phyloP scores from a whole-genome alignment of 2,888 invertebrate species.

The Notodonta dromedarius region DNA sequence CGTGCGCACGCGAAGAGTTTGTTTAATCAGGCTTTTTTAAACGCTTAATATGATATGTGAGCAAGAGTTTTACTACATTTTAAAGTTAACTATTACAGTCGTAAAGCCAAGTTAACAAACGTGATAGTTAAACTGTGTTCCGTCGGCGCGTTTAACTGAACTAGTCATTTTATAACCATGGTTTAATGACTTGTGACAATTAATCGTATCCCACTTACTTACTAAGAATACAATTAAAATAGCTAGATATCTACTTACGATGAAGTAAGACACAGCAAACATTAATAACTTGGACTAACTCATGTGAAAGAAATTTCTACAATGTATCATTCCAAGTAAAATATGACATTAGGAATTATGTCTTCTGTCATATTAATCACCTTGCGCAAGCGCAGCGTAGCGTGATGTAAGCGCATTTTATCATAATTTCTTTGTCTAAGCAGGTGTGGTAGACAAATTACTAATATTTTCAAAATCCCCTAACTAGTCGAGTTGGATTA shows the following conservation, averaged over 20 bases:
- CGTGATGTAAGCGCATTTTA: background rate
- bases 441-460: background rate
- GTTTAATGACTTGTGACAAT: no score
- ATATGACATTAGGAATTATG: background rate
- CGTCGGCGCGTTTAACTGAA: background rate
- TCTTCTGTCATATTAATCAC: background rate
- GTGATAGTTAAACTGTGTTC: no score
- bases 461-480: background rate
- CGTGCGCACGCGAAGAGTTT: constrained; percentile 14
- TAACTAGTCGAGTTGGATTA: no score
- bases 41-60: background rate
- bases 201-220: no score
- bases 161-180: background rate
- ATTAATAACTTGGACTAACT: background rate
- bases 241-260: no score
- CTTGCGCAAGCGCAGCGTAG: background rate
- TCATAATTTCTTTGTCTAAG: background rate
- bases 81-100: background rate
- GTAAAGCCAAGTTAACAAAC: background rate
- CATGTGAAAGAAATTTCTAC: background rate
- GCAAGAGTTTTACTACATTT: background rate
- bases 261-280: no score
- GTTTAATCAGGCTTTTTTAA: constrained; percentile 8
- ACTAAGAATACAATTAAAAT: no score
- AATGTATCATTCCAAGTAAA: background rate